Base-by-base conservation (phyloP, 2,888 invertebrate genomes). In the Lithophane socia region DNA sequence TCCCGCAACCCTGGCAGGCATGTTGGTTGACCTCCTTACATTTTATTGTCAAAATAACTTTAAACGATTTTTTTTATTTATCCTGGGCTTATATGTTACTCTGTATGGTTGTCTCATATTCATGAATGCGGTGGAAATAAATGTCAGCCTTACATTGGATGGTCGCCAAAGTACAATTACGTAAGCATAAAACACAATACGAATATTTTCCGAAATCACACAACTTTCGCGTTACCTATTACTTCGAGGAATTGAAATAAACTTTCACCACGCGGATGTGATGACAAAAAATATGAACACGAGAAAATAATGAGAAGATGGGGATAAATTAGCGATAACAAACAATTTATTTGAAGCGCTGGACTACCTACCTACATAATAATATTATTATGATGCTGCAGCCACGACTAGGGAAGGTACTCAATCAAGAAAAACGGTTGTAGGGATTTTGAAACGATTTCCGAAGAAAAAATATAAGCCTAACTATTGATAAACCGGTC, bases 221-320 rank as follows among this genome's bases (percentile, higher is more conserved):
- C 77, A 85, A 73, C 87, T 87, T 87, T 85, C 85, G 24, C 76
- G 42, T 69, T 69, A 4, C 37, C 37, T 37, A 66, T 68, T 70
- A 68, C 73, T 54, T 54, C 10, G 9, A 1, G 4, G 61, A 77
- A 73, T 70, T 86, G 76, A 66, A 85, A 70, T 58, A 74, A 69
- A 82, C 87, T 88, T 88, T 88, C 87, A 72, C 87, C 29, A 37
- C 37, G 13, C 66, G 60, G 75, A 80, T 82, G 74, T 82, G 70
- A 61, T 72, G 68, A 72, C 69, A 72, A 73, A 80, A 72, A 83
- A 72, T 29, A 37, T 47, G 37, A 52, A 63, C 61, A 56, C 44
- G 16, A 29, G 24, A 13, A 24, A 68, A 73, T 68, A 71, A 70
- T 67, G 29, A 69, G 44, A 52, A 10, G 21, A 7, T 68, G 56